Evolutionary conservation across 2,113 vertebrate genomes (phyloP).

Genomic region (Hippopotamus amphibius): DNA sequence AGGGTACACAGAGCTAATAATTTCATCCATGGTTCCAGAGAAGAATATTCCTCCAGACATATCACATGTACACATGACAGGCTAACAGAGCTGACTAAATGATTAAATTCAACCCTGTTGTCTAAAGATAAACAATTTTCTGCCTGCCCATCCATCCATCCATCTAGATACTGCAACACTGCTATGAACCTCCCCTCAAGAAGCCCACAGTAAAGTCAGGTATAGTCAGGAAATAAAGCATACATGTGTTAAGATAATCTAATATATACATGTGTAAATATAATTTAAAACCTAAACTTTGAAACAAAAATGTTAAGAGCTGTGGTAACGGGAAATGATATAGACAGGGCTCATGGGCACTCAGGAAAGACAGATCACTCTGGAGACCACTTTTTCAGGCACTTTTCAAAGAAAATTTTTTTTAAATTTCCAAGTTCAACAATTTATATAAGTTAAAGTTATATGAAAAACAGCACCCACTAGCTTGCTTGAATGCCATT

Average conservation of each 20-base stretch:
- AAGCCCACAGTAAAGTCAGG: neutral
- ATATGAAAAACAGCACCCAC: neutral
- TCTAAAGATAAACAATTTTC: neutral
- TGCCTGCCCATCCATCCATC: neutral
- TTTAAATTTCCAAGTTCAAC: neutral
- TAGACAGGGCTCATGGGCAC: neutral
- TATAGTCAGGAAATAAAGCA: neutral
- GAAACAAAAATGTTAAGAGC: neutral
- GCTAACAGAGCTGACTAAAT: neutral
- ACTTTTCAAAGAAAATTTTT: neutral
- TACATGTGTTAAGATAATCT: neutral
- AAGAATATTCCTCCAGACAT: neutral
- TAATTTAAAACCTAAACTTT: neutral
- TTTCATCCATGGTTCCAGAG: slow-evolving; percentile 19
- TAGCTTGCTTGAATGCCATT: neutral
- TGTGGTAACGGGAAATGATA: neutral
- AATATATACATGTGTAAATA: neutral
- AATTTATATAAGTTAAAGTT: neutral
- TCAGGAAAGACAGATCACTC: neutral
- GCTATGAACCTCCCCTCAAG: neutral
- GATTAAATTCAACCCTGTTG: neutral
- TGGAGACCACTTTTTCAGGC: neutral
- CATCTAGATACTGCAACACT: neutral
- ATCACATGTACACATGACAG: neutral
- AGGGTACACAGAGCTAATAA: neutral